phyloP scores from a whole-genome alignment of 1,140 invertebrate species.

The Drosophila ficusphila region DNA sequence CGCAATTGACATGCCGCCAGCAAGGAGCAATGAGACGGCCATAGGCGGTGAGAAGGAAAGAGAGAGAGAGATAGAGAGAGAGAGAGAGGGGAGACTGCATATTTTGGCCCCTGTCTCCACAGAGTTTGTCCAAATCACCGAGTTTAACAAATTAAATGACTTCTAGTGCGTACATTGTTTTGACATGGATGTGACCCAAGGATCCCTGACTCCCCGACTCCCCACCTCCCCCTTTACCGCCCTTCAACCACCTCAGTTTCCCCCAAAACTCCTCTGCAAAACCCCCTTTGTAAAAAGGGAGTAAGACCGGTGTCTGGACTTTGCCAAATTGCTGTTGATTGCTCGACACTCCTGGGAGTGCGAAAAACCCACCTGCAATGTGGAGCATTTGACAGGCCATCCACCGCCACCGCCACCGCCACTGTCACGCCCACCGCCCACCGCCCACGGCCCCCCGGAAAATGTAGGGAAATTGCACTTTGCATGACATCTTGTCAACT shows the following conservation, averaged over 20 bases:
- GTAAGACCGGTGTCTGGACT: conserved; percentile 58
- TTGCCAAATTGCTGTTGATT: conserved; percentile 82
- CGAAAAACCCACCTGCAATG: conserved; percentile 46
- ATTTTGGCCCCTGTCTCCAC: background rate
- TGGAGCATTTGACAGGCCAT: conserved; percentile 44
- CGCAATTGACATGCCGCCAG: conserved; percentile 44
- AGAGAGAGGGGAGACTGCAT: background rate
- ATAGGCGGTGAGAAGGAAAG: background rate
- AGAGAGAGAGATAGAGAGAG: too few species aligned
- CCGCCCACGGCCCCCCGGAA: background rate
- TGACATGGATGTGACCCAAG: conserved; percentile 73
- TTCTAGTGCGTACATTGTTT: conserved; percentile 84
- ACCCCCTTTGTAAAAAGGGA: background rate
- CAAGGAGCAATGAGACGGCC: background rate
- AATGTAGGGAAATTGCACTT: conserved; percentile 36
- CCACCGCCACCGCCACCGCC: background rate
- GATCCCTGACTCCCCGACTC: background rate
- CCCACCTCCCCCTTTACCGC: background rate
- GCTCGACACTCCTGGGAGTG: conserved; percentile 31
- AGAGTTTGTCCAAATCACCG: conserved; percentile 75
- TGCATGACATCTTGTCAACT: conserved; percentile 61
- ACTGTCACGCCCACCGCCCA: background rate
- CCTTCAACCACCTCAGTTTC: too few species aligned
- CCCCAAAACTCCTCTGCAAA: too few species aligned
- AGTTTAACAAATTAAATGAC: conserved; percentile 84